phyloP scores from a whole-genome alignment of 2,888 invertebrate genomes.

The Cremastobaeus sp. region DNA sequence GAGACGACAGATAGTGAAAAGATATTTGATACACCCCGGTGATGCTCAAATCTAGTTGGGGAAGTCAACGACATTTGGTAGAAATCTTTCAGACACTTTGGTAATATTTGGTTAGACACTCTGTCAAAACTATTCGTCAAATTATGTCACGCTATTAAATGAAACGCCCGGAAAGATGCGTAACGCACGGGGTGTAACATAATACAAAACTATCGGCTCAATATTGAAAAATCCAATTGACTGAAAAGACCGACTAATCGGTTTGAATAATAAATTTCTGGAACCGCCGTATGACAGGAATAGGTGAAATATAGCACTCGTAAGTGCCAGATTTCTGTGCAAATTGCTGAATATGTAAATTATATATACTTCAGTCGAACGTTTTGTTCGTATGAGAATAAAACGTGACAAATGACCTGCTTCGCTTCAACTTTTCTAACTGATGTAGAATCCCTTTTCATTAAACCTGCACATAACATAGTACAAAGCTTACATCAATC shows the following conservation, averaged over 20 bases:
- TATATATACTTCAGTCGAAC: too few species aligned
- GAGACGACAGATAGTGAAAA: slow-evolving; percentile 59
- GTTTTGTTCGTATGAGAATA: slow-evolving; percentile 8
- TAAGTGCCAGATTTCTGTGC: too few species aligned
- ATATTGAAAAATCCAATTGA: background rate
- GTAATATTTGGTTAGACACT: slow-evolving; percentile 56
- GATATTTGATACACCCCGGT: slow-evolving; percentile 62
- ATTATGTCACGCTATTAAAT: slow-evolving; percentile 33
- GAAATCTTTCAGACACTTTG: slow-evolving; percentile 47
- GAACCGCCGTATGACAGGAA: too few species aligned
- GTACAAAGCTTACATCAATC: background rate
- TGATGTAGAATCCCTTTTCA: slow-evolving; percentile 1
- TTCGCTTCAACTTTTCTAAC: slow-evolving; percentile 8
- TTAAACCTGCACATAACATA: slow-evolving; percentile 12
- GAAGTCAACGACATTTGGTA: slow-evolving; percentile 57
- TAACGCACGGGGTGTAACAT: slow-evolving; percentile 9
- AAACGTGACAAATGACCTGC: slow-evolving; percentile 15
- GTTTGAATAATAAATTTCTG: background rate
- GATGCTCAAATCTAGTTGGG: slow-evolving; percentile 52
- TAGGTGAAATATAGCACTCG: too few species aligned
- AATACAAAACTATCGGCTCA: slow-evolving; percentile 5
- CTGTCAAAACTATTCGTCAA: slow-evolving; percentile 57
- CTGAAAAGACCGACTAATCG: background rate
- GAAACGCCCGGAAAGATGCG: slow-evolving; percentile 26
- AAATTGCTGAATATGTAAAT: too few species aligned